Percentiles rank a stretch among this genome's conserved stretches.
These are phyloP conservation scores for Danio rerio DNA, from an alignment of 2,113 vertebrate genomes.

Conservation along the genomic window GRCz12tu NC_133195.1:30259501-30260000, in stretches of 20 bases:
- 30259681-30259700: conserved; percentile 21
- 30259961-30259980: neutral
- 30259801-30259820: conserved; percentile 14
- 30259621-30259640: conserved; percentile 3
- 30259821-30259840: conserved; percentile 14
- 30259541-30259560: conserved; percentile 10
- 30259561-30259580: conserved; percentile 41
- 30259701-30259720: neutral
- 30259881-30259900: neutral
- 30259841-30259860: conserved; percentile 17
- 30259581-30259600: conserved; percentile 15
- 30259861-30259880: neutral
- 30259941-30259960: neutral
- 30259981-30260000: no score
- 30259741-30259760: conserved; percentile 37
- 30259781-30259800: conserved; percentile 37
- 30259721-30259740: conserved; percentile 28
- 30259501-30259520: neutral
- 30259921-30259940: neutral
- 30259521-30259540: conserved; percentile 18
- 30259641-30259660: conserved; percentile 29
- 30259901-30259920: neutral
- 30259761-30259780: neutral
- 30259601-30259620: conserved; percentile 3
- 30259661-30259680: conserved; percentile 35